Percentiles rank a stretch among this genome's conserved stretches.
Conservation (phyloP, 2,113 vertebrate species). For the Gracilinanus agilis region DNA sequence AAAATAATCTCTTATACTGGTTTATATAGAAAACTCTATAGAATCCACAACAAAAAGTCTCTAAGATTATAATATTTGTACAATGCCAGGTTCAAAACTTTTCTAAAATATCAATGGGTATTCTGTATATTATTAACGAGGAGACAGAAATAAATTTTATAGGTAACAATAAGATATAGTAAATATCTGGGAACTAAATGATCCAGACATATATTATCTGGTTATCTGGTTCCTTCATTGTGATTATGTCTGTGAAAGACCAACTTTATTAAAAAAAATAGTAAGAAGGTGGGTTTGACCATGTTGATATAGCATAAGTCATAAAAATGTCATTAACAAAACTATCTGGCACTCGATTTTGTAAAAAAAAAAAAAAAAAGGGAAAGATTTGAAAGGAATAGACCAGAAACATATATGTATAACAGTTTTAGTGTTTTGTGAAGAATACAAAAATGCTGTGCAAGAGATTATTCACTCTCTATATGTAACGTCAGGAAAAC, state of each 20-base stretch:
- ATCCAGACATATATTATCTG: background rate
- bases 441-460: background rate
- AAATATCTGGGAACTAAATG: background rate
- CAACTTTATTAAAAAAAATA: background rate
- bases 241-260: background rate
- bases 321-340: background rate
- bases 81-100: background rate
- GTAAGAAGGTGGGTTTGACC: background rate
- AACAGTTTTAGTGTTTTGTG: background rate
- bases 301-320: background rate
- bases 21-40: background rate
- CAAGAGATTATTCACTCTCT: background rate
- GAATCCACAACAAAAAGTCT: background rate
- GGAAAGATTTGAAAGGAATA: background rate
- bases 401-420: background rate
- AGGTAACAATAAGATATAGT: background rate
- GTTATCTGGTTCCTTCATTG: background rate
- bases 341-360: background rate
- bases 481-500: too few species aligned
- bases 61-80: background rate
- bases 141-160: background rate
- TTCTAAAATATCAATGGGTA: background rate
- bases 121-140: background rate
- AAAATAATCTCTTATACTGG: background rate
- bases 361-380: background rate